Evolutionary conservation across 2,888 invertebrate species (phyloP), one percentile per base, ranked within the genome.

Genomic region (Caenorhabditis macrosperma): DNA sequence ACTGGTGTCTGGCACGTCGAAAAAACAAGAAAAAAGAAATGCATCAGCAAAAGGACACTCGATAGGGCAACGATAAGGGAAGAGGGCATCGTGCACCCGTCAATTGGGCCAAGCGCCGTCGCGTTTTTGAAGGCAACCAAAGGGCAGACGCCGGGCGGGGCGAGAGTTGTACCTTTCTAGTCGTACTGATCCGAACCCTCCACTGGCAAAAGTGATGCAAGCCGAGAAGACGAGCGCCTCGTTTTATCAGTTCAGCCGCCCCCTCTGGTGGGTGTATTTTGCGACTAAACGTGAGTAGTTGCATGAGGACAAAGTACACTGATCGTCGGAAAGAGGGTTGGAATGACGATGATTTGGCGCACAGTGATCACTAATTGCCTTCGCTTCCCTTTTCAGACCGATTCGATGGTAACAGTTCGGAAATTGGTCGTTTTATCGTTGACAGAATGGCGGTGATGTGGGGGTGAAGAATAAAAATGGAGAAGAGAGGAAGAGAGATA

Each of bases 251-350:
- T 41, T 28, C n/a, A n/a, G n/a, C 35, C 2, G 41, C 24, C 41
- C 28, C 6, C 1, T 17, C 52, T 22, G 50, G 28, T 41, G 55
- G 48, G 61, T 61, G 71, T 71, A 71, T 61, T 71, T 71, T 71
- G 71, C 61, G 61, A 71, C 61, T 46, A 63, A 63, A 71, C 71
- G 71, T 63, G 71, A 71, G 63, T 63, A 55, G 61, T 35, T 48
- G 57, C 55, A 57, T 15, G 63, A 72, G 72, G 72, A 64, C 72
- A 72, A 72, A 64, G 72, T 72, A 72, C 72, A 61, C 10, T 41
- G 59, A 60, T 59, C 20, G 41, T 15, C 20, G 59, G 48, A 50
- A 38, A 57, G 10, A 20, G 0, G 41, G 22, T 15, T n/a, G n/a
- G n/a, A 67, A 26, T 38, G 67, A 66, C 66, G 35, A 17, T 22